These are phyloP conservation scores for Dendrocincla fuliginosa DNA, from an alignment of 2,797 vertebrate genomes.

Conservation along the genomic window DNA sequence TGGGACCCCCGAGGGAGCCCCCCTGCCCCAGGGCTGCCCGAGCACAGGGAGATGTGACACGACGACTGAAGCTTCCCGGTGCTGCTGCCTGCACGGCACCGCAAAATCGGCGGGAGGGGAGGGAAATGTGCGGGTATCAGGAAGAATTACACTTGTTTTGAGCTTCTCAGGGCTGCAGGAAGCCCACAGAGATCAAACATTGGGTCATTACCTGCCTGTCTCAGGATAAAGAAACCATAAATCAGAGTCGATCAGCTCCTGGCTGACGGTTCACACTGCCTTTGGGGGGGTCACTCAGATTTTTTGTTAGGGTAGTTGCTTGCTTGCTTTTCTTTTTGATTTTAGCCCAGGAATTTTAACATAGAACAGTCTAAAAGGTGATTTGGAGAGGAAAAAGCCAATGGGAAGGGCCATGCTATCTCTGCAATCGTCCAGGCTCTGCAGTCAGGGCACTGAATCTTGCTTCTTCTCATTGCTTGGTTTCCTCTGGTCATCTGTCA, in stretches of 20 bases:
- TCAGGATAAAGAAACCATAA: constrained; percentile 34
- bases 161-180: background rate
- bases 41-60: background rate
- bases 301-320: background rate
- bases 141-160: background rate
- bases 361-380: background rate
- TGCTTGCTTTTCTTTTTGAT: background rate
- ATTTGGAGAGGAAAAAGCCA: background rate
- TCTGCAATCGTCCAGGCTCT: background rate
- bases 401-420: background rate
- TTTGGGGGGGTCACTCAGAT: background rate
- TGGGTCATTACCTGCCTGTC: background rate
- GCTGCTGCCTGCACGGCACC: fast-evolving
- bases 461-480: background rate
- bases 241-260: background rate
- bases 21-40: background rate
- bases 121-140: background rate
- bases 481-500: background rate
- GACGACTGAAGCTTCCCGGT: fast-evolving
- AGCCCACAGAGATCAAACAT: background rate
- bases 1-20: background rate
- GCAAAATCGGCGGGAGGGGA: background rate
- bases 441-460: background rate
- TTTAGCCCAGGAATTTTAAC: background rate
- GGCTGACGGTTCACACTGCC: background rate